Evolutionary conservation across 2,113 vertebrate species (phyloP).

Genomic region (Daboia siamensis): DNA sequence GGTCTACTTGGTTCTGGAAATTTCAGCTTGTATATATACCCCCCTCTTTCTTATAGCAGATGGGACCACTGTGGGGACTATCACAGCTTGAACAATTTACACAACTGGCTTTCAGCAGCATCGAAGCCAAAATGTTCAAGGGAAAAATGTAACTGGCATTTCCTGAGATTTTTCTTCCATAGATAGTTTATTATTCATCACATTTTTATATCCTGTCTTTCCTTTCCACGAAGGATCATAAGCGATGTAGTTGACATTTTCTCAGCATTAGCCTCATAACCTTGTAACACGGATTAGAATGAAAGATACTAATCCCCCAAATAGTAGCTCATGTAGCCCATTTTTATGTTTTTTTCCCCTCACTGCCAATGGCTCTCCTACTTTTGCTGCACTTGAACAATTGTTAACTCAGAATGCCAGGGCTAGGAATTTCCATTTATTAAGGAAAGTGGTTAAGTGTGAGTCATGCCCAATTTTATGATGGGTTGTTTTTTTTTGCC

Average conservation of each 20-base stretch:
- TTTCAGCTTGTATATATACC: not conserved
- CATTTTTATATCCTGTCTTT: not conserved
- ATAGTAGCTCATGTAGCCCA: not conserved
- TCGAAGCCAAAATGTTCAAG: not conserved
- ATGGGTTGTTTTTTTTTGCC: not conserved
- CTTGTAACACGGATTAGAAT: not conserved
- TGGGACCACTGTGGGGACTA: not conserved
- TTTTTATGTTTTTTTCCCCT: not conserved
- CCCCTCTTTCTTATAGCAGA: not conserved
- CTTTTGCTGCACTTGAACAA: too few species aligned
- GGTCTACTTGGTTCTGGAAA: not conserved
- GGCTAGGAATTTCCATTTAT: not conserved
- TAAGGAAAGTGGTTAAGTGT: not conserved
- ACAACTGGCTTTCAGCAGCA: not conserved
- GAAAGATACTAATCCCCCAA: not conserved
- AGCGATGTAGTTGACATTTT: not conserved
- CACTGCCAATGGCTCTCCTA: not conserved
- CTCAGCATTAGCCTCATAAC: not conserved
- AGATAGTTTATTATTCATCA: not conserved
- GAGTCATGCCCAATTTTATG: not conserved
- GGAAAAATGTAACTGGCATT: not conserved
- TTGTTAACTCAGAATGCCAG: not conserved
- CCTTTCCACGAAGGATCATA: not conserved
- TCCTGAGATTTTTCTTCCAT: not conserved
- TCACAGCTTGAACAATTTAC: not conserved